Evolutionary conservation across 1,140 invertebrate genomes (phyloP).

Genomic region (Drosophila parabipectinata): DNA sequence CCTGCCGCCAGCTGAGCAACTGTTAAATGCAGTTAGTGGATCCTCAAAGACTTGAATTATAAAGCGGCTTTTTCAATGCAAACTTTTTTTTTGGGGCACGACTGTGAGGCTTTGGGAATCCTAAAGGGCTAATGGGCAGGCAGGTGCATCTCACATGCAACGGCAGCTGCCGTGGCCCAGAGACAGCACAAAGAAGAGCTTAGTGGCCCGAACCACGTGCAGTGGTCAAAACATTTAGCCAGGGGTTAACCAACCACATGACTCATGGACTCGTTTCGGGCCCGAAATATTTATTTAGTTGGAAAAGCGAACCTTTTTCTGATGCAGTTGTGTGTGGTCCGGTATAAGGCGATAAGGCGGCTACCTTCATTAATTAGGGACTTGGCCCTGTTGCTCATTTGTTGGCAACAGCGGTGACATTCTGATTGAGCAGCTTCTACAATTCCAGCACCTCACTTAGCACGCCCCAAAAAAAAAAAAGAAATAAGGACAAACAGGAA

Average conservation of each 20-base stretch:
- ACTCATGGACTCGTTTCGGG: conserved; percentile 23
- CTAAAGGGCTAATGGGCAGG: conserved; percentile 1
- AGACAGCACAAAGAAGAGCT: conserved; percentile 18
- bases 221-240: conserved; percentile 30
- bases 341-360: conserved; percentile 27
- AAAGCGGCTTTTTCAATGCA: conserved; percentile 62
- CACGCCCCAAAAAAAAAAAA: conserved; percentile 49
- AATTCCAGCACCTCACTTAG: conserved; percentile 45
- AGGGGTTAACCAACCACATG: conserved; percentile 43
- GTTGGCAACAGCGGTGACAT: conserved; percentile 60
- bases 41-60: conserved; percentile 59
- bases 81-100: conserved; percentile 1
- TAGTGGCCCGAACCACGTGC: conserved; percentile 30
- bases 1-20: conserved; percentile 64
- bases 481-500: conserved; percentile 15
- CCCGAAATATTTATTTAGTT: conserved; percentile 14
- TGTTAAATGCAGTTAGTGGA: conserved; percentile 71
- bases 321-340: conserved; percentile 58
- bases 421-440: conserved; percentile 66
- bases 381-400: conserved; percentile 61
- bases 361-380: conserved; percentile 72
- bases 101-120: background rate
- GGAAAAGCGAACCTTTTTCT: conserved; percentile 19
- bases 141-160: background rate
- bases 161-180: conserved; percentile 33